A percentile compares a stretch with the other conserved stretches of the same genome.
Conservation (phyloP, 2,797 vertebrate species). For the Psittacula echo region DNA sequence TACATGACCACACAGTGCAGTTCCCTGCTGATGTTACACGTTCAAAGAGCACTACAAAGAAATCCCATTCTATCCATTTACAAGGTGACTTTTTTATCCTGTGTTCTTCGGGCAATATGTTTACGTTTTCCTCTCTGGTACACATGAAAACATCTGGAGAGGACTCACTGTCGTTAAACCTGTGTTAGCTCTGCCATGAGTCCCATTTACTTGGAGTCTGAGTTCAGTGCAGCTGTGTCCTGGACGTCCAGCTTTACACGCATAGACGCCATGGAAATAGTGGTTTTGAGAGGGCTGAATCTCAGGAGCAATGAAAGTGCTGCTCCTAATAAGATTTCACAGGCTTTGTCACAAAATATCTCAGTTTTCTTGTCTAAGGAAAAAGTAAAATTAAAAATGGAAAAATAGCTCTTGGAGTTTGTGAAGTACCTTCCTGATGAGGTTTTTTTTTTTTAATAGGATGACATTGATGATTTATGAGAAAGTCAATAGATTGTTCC, state of each 20-base stretch:
- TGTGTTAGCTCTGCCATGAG: neutral
- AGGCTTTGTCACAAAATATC: neutral
- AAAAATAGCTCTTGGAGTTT: neutral
- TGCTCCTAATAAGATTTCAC: neutral
- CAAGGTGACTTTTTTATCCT: neutral
- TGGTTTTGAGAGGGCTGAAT: neutral
- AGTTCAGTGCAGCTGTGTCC: neutral
- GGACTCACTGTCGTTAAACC: neutral
- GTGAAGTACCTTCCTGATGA: neutral
- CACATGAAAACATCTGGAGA: neutral
- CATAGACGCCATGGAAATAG: neutral
- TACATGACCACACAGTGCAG: neutral
- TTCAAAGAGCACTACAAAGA: neutral
- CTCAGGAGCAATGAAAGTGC: neutral
- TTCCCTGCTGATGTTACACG: neutral
- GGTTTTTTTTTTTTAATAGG: neutral
- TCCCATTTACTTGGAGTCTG: fast-evolving
- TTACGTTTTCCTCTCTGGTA: neutral
- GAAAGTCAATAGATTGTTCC: neutral
- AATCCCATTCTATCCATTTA: neutral
- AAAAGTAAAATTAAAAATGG: neutral
- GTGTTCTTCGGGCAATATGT: neutral
- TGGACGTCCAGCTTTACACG: neutral
- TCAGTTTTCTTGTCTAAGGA: neutral
- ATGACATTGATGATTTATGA: neutral